phyloP scores from a whole-genome alignment of 2,113 vertebrate species.

The Phocoena sinus region DNA sequence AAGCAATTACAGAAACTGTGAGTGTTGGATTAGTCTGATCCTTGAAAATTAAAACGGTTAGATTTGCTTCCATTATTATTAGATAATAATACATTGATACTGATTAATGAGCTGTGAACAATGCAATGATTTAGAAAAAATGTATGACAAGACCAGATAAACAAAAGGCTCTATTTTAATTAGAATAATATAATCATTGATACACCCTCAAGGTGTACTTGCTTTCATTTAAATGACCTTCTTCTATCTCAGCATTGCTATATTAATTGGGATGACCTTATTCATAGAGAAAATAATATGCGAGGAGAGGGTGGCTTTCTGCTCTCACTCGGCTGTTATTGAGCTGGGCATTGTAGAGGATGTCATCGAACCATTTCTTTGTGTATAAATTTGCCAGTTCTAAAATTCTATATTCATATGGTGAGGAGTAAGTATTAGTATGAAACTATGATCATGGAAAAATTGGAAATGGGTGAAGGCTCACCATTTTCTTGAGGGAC shows the following conservation, averaged over 20 bases:
- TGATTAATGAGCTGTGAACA: conserved; percentile 44
- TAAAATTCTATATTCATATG: background rate
- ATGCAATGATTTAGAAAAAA: conserved; percentile 1
- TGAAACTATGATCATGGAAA: background rate
- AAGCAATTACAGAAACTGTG: background rate
- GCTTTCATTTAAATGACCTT: background rate
- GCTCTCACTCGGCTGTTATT: background rate
- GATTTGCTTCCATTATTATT: conserved; percentile 44
- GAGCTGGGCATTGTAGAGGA: background rate
- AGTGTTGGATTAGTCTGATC: conserved; percentile 5
- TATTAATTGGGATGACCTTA: background rate
- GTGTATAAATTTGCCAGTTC: background rate
- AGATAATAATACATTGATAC: conserved; percentile 38
- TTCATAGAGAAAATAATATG: background rate
- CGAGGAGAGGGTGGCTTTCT: background rate
- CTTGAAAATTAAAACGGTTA: conserved; percentile 24
- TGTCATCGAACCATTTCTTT: background rate
- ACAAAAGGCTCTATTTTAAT: conserved; percentile 5
- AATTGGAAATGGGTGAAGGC: background rate
- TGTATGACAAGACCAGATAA: background rate
- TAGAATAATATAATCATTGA: background rate
- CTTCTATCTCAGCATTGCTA: background rate
- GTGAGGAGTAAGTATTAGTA: background rate
- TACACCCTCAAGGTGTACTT: background rate
- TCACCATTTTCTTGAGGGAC: background rate